Base-by-base conservation (phyloP, 1,140 invertebrate genomes). In the Drosophila quadrilineata region DNA sequence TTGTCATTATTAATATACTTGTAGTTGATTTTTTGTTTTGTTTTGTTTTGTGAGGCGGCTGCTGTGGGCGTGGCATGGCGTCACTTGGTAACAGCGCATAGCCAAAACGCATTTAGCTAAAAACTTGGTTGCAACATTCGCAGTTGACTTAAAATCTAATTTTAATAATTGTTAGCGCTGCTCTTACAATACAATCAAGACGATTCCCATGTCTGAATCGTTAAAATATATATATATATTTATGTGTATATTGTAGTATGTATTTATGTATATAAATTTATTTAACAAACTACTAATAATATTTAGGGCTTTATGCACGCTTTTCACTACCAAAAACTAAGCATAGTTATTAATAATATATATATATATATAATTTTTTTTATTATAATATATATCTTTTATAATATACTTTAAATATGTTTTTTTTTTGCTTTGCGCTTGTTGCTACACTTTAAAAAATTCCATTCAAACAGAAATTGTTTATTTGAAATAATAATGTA, bases 211-310 rank as follows among this genome's bases (percentile, higher is more conserved):
- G 41, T 16, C 52, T 10, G 26, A 28, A 58, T 65, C 40, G 38
- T 21, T 12, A 17, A 24, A 54, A 31, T 53, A 22, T 70, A 43
- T 70, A 19, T 52, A 56, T 63, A 72, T 71, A 58, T 67, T 56
- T 49, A 36, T 58, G 26, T 69, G 19, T 50, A 53, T 58, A 52
- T 63, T 70, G 50, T 71, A 48, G 46, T 53, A 38, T 76, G 50
- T 74, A n/a, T 75, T 57, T 72, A 9, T 54, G 48, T 35, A 66
- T 84, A 82, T 82, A 75, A 85, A 85, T 82, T 82, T 73, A 85
- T 84, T 85, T 84, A 84, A 84, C 79, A 82, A 82, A 82, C 77
- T 82, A 82, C 77, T 82, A 84, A 73, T 82, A 84, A 73, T 66
- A 22, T 77, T 84, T 73, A 72, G 73, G 72, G 64, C 64, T 48